Percentiles rank a stretch among this genome's conserved stretches.
These are phyloP conservation scores for Fratercula arctica DNA, from an alignment of 2,797 vertebrate genomes.

Conservation along the genomic window DNA sequence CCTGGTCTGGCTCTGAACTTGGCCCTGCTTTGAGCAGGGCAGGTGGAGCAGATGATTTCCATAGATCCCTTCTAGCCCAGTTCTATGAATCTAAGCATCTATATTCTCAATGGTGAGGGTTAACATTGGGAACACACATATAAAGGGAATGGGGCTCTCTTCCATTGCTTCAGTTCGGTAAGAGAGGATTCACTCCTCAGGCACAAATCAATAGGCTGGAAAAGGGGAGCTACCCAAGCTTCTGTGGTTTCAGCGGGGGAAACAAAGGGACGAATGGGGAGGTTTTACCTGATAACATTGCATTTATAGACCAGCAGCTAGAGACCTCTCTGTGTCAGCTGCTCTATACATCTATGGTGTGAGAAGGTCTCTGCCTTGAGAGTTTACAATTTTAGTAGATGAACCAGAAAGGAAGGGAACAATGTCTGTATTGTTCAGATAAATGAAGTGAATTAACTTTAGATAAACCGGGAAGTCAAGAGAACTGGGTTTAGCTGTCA, in stretches of 20 bases:
- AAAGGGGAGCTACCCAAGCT: not conserved
- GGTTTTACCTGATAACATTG: not conserved
- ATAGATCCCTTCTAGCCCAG: not conserved
- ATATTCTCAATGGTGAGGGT: not conserved
- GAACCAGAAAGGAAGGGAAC: not conserved
- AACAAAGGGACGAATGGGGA: not conserved
- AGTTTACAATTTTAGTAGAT: not conserved
- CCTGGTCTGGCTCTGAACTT: not conserved
- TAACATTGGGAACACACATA: not conserved
- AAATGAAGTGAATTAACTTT: constrained; percentile 10
- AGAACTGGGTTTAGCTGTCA: constrained; percentile 10
- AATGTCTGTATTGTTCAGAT: not conserved
- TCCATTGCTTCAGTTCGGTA: not conserved
- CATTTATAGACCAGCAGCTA: not conserved
- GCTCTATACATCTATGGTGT: not conserved
- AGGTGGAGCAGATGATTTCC: not conserved
- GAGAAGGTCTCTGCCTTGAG: not conserved
- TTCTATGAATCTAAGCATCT: not conserved
- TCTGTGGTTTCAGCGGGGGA: not conserved
- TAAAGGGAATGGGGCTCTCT: not conserved
- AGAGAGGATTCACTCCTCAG: not conserved
- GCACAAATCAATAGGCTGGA: not conserved
- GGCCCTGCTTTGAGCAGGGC: not conserved
- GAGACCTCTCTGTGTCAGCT: not conserved
- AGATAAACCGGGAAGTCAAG: not conserved